Evolutionary conservation across 2,888 invertebrate species (phyloP).

Genomic region (Dryobotodes eremita): DNA sequence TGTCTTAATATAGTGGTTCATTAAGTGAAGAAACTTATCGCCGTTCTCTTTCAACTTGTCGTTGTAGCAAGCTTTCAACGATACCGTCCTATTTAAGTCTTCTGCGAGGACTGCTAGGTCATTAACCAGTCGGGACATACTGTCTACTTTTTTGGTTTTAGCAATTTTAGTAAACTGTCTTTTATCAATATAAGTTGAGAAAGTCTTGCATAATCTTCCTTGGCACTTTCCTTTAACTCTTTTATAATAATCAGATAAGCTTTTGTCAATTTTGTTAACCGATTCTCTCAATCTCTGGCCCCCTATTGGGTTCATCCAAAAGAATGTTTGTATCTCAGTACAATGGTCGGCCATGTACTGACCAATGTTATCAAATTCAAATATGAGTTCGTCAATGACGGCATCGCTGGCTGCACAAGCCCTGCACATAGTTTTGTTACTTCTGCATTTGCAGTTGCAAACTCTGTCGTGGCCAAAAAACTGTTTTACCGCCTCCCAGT

Average conservation of each 20-base stretch:
- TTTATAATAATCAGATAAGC: constrained; percentile 81
- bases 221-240: constrained; percentile 82
- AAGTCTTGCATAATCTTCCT: constrained; percentile 78
- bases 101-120: constrained; percentile 66
- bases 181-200: constrained; percentile 78
- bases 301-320: constrained; percentile 83
- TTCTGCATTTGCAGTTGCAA: constrained; percentile 80
- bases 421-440: constrained; percentile 80
- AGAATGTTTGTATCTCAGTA: constrained; percentile 85
- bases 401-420: constrained; percentile 83
- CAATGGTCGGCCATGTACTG: constrained; percentile 83
- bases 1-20: constrained; percentile 66
- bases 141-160: constrained; percentile 49
- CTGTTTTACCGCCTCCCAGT: constrained; percentile 76
- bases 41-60: constrained; percentile 67
- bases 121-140: constrained; percentile 49
- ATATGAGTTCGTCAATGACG: constrained; percentile 82
- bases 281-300: constrained; percentile 81
- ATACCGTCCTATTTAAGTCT: constrained; percentile 68
- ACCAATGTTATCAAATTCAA: constrained; percentile 82
- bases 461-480: constrained; percentile 80
- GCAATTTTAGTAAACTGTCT: constrained; percentile 55
- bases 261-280: constrained; percentile 79
- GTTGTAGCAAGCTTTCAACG: constrained; percentile 62
- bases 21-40: constrained; percentile 61